Conservation (phyloP, 2,888 invertebrate species). For the Clusia tigrina region DNA sequence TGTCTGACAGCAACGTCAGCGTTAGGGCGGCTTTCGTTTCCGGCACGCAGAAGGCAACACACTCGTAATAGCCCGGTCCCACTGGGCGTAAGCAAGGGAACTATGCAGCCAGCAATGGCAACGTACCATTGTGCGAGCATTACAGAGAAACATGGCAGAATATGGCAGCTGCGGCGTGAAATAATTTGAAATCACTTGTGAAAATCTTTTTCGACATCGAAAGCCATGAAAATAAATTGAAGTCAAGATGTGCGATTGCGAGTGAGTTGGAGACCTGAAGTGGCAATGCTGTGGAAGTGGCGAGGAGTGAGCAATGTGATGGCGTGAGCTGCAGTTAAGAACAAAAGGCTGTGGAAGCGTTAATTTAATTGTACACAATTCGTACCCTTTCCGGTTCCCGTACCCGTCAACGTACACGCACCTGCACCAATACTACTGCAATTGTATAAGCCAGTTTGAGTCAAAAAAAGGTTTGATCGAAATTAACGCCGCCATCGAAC, state of each 20-base stretch:
- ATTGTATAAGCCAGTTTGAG: too few relatives aligned
- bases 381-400: too few relatives aligned
- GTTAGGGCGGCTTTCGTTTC: too few relatives aligned
- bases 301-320: neutral
- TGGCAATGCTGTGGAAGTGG: neutral
- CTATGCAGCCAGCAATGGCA: neutral
- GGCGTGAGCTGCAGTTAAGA: neutral
- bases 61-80: too few relatives aligned
- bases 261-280: neutral
- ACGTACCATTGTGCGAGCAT: slow-evolving; percentile 9
- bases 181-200: slow-evolving; percentile 19
- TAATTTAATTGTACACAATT: slow-evolving; percentile 46
- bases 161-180: slow-evolving; percentile 8
- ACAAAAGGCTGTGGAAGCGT: slow-evolving; percentile 32
- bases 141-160: neutral
- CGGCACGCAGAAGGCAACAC: too few relatives aligned
- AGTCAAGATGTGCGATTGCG: slow-evolving; percentile 28
- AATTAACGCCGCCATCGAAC: too few relatives aligned
- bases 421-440: too few relatives aligned
- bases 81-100: too few relatives aligned
- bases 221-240: slow-evolving; percentile 50
- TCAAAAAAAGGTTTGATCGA: too few relatives aligned
- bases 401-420: too few relatives aligned
- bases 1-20: too few relatives aligned
- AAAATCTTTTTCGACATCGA: slow-evolving; percentile 19